Evolutionary conservation across 2,888 invertebrate genomes (phyloP).

Genomic region (Cephus sareptanus): DNA sequence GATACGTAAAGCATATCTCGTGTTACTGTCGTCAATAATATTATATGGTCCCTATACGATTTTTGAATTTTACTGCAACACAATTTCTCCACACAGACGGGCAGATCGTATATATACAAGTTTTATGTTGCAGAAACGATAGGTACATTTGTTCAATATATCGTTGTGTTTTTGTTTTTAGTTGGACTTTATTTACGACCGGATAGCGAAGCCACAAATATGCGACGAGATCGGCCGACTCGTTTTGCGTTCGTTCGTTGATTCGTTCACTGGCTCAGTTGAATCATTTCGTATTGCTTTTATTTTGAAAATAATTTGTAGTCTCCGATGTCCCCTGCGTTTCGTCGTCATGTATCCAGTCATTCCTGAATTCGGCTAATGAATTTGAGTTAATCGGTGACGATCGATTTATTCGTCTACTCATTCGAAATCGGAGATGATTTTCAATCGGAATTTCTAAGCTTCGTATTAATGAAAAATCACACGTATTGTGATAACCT

Average conservation of each 20-base stretch:
- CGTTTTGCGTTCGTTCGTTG: constrained; percentile 34
- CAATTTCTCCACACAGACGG: neutral
- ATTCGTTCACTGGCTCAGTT: constrained; percentile 25
- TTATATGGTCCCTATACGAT: neutral
- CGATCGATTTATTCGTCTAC: constrained; percentile 21
- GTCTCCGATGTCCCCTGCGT: constrained; percentile 15
- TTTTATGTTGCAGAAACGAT: constrained; percentile 66
- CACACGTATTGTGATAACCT: too few species aligned
- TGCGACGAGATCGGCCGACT: constrained; percentile 55
- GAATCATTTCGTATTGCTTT: constrained; percentile 45
- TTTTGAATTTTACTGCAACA: neutral
- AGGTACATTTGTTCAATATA: constrained; percentile 63
- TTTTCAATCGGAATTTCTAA: neutral
- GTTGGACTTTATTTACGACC: constrained; percentile 63
- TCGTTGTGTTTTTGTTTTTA: constrained; percentile 61
- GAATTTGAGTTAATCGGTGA: constrained; percentile 21
- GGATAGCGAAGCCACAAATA: constrained; percentile 63
- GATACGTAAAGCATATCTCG: neutral
- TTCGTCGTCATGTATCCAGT: constrained; percentile 27
- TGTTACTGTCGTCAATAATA: neutral
- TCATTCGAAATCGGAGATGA: constrained; percentile 25
- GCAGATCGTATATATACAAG: constrained; percentile 8
- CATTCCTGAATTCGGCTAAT: constrained; percentile 48
- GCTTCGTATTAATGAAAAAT: too few species aligned
- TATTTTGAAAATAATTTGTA: constrained; percentile 51